Evolutionary conservation across 1,140 invertebrate species (phyloP).

Genomic region (Lamellibrachia luymesi): DNA sequence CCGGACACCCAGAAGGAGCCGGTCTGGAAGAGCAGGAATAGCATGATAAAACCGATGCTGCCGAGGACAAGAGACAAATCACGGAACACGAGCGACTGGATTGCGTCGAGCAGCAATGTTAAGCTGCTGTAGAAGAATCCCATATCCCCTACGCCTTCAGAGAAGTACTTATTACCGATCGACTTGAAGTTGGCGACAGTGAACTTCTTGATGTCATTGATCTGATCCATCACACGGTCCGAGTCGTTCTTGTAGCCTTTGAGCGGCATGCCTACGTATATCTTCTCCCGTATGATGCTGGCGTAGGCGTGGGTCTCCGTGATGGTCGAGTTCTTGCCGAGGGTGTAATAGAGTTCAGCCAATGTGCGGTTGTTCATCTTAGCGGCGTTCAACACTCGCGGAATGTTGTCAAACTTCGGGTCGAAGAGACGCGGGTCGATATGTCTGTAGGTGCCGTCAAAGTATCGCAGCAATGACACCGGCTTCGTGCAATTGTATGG

Average conservation of each 20-base stretch:
- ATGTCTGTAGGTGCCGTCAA: conserved; percentile 26
- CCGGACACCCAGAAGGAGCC: conserved; percentile 35
- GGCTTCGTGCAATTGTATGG: conserved; percentile 18
- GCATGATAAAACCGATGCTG: conserved; percentile 38
- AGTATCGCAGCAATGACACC: conserved; percentile 27
- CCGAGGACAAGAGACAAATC: conserved; percentile 37
- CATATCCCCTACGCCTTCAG: conserved; percentile 20
- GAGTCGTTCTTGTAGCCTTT: conserved; percentile 17
- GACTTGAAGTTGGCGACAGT: conserved; percentile 3
- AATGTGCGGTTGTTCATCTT: conserved; percentile 11
- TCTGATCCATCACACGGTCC: conserved; percentile 18
- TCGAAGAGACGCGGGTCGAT: conserved; percentile 21
- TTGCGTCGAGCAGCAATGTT: not conserved
- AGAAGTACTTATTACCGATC: conserved; percentile 14
- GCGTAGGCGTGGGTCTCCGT: conserved; percentile 9
- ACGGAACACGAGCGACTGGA: conserved; percentile 29
- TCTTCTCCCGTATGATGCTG: conserved; percentile 20
- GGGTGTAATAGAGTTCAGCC: conserved; percentile 8
- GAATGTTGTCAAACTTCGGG: conserved; percentile 25
- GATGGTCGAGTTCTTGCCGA: conserved; percentile 25
- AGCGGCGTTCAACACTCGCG: conserved; percentile 19
- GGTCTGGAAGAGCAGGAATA: conserved; percentile 36
- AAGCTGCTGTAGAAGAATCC: conserved; percentile 24
- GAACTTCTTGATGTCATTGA: conserved; percentile 15
- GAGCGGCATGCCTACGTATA: conserved; percentile 19